Conservation (phyloP, 2,888 invertebrate genomes). For the Tupiocoris notatus region DNA sequence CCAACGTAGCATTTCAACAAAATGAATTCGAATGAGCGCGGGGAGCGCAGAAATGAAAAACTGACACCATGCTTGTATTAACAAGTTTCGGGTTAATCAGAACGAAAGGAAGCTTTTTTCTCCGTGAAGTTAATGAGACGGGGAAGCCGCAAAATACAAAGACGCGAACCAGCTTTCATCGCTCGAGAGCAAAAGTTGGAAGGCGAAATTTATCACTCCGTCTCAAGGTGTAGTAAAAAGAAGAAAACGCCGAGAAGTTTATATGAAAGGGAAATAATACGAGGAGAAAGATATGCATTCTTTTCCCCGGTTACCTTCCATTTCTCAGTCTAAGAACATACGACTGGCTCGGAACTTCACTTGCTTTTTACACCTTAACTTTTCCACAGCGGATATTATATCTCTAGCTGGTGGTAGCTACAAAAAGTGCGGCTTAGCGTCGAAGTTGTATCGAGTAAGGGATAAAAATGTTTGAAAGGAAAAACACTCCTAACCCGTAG, state of each 20-base stretch:
- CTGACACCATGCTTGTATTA: neutral
- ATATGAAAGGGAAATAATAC: neutral
- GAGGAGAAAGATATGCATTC: neutral
- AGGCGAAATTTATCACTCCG: neutral
- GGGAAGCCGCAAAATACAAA: neutral
- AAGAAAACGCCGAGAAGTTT: neutral
- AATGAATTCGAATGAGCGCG: too few species aligned
- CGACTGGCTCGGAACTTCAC: neutral
- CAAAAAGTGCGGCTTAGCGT: neutral
- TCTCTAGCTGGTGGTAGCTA: neutral
- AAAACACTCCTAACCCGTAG: neutral
- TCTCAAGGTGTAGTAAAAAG: neutral
- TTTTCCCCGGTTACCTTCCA: neutral
- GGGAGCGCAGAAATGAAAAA: neutral
- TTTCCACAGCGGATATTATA: neutral
- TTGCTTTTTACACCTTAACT: neutral
- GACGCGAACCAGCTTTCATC: neutral
- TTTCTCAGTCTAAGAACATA: neutral
- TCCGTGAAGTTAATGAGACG: neutral
- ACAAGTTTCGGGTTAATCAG: neutral
- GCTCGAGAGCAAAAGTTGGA: neutral
- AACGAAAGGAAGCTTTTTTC: neutral
- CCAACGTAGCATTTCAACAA: too few species aligned
- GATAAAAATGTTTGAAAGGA: neutral
- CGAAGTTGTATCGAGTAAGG: neutral